These are phyloP conservation scores for Arothron firmamentum DNA, from an alignment of 2,113 vertebrate species.

Conservation along the genomic window DNA sequence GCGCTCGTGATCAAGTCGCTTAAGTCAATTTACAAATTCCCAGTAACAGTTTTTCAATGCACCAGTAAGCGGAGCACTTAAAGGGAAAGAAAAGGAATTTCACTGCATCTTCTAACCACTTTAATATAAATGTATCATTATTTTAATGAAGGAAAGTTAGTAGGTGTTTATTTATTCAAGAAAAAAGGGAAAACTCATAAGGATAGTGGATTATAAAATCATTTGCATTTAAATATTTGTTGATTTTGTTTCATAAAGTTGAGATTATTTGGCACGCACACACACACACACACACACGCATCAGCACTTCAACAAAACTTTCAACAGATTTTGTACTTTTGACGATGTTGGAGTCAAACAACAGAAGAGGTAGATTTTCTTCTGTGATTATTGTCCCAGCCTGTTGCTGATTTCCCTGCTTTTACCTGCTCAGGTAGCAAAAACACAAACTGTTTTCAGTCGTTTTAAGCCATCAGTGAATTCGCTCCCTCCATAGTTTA, in stretches of 20 bases:
- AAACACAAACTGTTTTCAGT: slow-evolving; percentile 13
- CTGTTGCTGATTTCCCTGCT: slow-evolving; percentile 19
- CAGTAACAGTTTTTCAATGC: slow-evolving; percentile 16
- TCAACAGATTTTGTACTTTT: neutral
- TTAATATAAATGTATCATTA: too few species aligned
- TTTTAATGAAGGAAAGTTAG: too few species aligned
- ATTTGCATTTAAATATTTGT: too few species aligned
- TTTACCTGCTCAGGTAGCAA: slow-evolving; percentile 5
- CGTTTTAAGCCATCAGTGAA: slow-evolving; percentile 22
- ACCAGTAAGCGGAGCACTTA: slow-evolving; percentile 15
- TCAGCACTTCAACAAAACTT: neutral
- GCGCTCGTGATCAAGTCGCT: slow-evolving; percentile 15
- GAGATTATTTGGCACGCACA: neutral
- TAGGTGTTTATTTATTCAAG: too few species aligned
- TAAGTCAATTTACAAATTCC: slow-evolving; percentile 22
- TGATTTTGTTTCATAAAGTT: too few species aligned
- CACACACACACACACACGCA: neutral
- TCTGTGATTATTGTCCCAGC: slow-evolving; percentile 6
- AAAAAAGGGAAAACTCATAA: too few species aligned
- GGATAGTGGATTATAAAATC: too few species aligned
- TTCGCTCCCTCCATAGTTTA: neutral
- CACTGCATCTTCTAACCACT: too few species aligned
- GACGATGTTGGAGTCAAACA: neutral
- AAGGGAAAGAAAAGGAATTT: too few species aligned
- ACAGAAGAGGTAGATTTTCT: slow-evolving; percentile 7